A percentile compares a stretch with the other conserved stretches of the same genome.
phyloP scores from a whole-genome alignment of 1,140 invertebrate species.

The Drosophila trapezifrons region DNA sequence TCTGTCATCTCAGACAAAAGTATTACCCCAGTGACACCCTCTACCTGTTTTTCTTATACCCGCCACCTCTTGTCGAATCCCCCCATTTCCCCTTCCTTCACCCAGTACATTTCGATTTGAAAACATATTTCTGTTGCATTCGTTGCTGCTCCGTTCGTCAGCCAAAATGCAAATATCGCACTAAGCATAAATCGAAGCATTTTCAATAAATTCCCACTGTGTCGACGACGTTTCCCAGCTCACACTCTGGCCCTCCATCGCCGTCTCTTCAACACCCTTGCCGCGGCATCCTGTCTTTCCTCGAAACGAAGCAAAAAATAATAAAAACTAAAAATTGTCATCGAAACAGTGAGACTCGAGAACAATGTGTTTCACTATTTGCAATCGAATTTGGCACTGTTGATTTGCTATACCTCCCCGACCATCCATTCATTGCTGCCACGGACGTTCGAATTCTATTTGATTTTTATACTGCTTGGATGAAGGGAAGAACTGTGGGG shows the following conservation, averaged over 20 bases:
- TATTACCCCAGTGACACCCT: slow-evolving; percentile 25
- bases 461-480: slow-evolving; percentile 40
- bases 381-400: slow-evolving; percentile 73
- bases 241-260: background rate
- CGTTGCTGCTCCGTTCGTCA: slow-evolving; percentile 61
- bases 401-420: slow-evolving; percentile 50
- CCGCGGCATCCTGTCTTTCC: slow-evolving; percentile 2
- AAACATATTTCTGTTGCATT: slow-evolving; percentile 63
- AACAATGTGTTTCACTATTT: slow-evolving; percentile 74
- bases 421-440: slow-evolving; percentile 1
- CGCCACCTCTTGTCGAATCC: slow-evolving; percentile 2
- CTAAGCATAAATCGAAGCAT: slow-evolving; percentile 79
- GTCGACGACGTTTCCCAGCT: slow-evolving; percentile 16
- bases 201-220: slow-evolving; percentile 70
- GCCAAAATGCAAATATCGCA: slow-evolving; percentile 77
- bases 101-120: slow-evolving; percentile 21
- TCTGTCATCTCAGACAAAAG: slow-evolving; percentile 25
- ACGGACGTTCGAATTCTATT: slow-evolving; percentile 31
- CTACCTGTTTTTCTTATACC: slow-evolving; percentile 7
- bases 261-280: background rate
- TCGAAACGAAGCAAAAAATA: slow-evolving; percentile 23
- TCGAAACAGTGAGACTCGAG: slow-evolving; percentile 64
- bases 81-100: background rate
- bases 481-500: no score
- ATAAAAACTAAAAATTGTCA: slow-evolving; percentile 65